A percentile compares a stretch with the other conserved stretches of the same genome.
These are phyloP conservation scores for Phalacrocorax aristotelis DNA, from an alignment of 2,113 vertebrate genomes.

Conservation along the genomic window DNA sequence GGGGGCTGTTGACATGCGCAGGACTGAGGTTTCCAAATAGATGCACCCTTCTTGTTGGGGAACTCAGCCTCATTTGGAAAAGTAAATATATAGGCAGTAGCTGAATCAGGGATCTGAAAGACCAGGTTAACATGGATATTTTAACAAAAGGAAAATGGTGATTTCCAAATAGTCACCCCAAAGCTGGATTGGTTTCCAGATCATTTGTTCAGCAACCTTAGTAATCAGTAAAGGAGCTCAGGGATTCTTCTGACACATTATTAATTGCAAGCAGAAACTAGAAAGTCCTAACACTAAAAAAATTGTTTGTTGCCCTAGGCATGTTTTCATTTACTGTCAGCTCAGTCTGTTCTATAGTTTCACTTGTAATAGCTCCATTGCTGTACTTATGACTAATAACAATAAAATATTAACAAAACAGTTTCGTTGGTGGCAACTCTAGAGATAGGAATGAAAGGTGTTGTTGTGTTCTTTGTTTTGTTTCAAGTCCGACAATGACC, in stretches of 20 bases:
- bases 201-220: not conserved
- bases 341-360: slow-evolving; percentile 21
- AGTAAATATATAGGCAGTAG: not conserved
- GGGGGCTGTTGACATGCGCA: not conserved
- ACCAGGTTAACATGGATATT: not conserved
- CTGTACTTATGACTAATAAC: slow-evolving; percentile 34
- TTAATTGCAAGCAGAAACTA: slow-evolving; percentile 38
- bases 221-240: slow-evolving; percentile 10
- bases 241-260: slow-evolving; percentile 18
- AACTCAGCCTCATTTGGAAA: not conserved
- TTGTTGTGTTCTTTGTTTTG: not conserved
- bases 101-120: not conserved
- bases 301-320: slow-evolving; percentile 35
- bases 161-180: not conserved
- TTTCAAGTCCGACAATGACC: not conserved
- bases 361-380: slow-evolving; percentile 27
- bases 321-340: slow-evolving; percentile 51
- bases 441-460: not conserved
- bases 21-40: not conserved
- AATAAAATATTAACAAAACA: slow-evolving; percentile 58
- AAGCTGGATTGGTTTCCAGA: not conserved
- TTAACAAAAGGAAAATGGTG: not conserved
- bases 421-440: not conserved
- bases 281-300: slow-evolving; percentile 15
- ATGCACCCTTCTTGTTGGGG: not conserved